phyloP scores from a whole-genome alignment of 1,140 invertebrate species.

The Bombus picipes region DNA sequence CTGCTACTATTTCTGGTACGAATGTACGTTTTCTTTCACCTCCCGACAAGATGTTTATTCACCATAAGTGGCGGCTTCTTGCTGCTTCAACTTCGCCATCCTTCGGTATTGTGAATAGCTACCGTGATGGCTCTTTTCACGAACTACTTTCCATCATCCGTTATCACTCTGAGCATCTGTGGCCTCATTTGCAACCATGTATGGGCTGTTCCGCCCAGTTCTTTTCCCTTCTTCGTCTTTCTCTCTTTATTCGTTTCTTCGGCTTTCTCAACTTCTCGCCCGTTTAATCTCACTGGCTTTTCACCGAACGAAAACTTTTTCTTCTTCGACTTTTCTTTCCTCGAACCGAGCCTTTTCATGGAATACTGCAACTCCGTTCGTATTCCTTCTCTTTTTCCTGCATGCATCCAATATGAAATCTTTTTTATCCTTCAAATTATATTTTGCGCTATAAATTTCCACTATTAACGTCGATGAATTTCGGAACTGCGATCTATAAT shows the following conservation, averaged over 20 bases:
- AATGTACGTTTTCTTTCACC: slow-evolving; percentile 18
- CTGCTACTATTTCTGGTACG: neutral
- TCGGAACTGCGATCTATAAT: neutral
- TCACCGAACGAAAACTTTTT: slow-evolving; percentile 17
- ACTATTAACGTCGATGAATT: neutral
- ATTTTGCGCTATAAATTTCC: neutral
- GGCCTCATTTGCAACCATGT: slow-evolving; percentile 76
- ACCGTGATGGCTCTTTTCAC: slow-evolving; percentile 75
- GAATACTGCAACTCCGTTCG: too few relatives aligned
- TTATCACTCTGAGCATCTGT: slow-evolving; percentile 75
- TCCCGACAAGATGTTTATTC: slow-evolving; percentile 49
- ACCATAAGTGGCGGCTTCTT: slow-evolving; percentile 29
- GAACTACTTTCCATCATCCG: slow-evolving; percentile 76
- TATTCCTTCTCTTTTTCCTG: neutral
- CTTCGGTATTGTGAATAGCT: slow-evolving; percentile 51
- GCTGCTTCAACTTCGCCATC: slow-evolving; percentile 44
- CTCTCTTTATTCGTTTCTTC: slow-evolving; percentile 50
- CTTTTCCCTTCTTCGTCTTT: slow-evolving; percentile 18
- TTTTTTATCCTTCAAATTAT: neutral
- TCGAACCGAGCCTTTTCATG: neutral
- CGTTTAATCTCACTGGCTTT: slow-evolving; percentile 52
- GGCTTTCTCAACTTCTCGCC: slow-evolving; percentile 31
- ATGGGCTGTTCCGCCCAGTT: slow-evolving; percentile 60
- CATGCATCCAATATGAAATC: neutral
- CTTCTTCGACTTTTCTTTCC: neutral